Evolutionary conservation across 2,888 invertebrate species (phyloP).

Genomic region (Exephanes ischioxanthus): DNA sequence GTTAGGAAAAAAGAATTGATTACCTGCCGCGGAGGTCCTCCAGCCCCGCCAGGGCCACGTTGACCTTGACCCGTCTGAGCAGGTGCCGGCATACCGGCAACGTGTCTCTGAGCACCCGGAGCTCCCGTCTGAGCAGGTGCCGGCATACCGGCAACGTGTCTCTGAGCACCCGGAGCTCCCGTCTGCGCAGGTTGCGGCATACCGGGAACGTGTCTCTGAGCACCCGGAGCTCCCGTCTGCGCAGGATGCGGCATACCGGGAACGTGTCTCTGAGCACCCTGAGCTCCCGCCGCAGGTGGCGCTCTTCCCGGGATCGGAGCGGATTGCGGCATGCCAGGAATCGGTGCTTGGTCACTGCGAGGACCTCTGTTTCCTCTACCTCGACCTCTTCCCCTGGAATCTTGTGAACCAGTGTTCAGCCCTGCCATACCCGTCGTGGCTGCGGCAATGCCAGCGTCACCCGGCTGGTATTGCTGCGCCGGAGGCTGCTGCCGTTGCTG

Average conservation of each 20-base stretch:
- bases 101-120: not conserved
- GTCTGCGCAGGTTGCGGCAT: slow-evolving; percentile 1
- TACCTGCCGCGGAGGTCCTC: slow-evolving; percentile 27
- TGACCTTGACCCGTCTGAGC: slow-evolving; percentile 9
- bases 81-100: not conserved
- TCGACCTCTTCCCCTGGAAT: not conserved
- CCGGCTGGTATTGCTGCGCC: slow-evolving; percentile 1
- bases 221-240: too few species aligned
- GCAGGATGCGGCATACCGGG: not conserved
- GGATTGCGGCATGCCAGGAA: slow-evolving; percentile 21
- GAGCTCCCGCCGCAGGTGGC: not conserved
- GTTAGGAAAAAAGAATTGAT: not conserved
- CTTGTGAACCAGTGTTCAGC: not conserved
- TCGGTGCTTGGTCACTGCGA: slow-evolving; percentile 4
- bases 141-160: not conserved
- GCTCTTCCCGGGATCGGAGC: not conserved
- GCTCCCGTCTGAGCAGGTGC: too few species aligned
- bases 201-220: not conserved
- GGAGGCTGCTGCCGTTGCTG: not conserved
- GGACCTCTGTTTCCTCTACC: not conserved
- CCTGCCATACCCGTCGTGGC: slow-evolving; percentile 1
- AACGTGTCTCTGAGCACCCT: not conserved
- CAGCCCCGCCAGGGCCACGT: not conserved
- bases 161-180: slow-evolving; percentile 7
- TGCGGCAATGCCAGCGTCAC: slow-evolving; percentile 41